Base-by-base conservation (phyloP, 2,888 invertebrate species). In the Fragum whitleyi region DNA sequence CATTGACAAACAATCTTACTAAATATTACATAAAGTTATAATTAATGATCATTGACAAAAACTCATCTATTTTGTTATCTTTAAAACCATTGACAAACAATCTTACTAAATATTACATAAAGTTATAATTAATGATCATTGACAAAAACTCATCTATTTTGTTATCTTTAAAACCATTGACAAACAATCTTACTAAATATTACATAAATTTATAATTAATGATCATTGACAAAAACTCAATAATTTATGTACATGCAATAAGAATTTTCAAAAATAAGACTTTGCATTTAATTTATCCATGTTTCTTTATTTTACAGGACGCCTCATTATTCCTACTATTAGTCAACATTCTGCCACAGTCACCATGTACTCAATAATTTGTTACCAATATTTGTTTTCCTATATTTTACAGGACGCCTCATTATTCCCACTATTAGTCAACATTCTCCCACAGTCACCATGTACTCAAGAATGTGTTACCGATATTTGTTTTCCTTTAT, bases 381-480 rank as follows among this genome's bases (percentile, higher is more conserved):
- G 96, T 98, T 19, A 96, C 97, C 0, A 96, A 96, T n/a, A n/a
- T n/a, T n/a, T n/a, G n/a, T n/a, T n/a, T n/a, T n/a, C n/a, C 39
- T 39, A 39, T 39, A 6, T 39, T 39, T 39, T 39, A 39, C 39
- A 39, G 39, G 39, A 39, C 91, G 95, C 96, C 84, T 95, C 95
- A 80, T 95, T 97, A 47, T 95, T 97, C 55, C 95, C 96, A 26
- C 96, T 96, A 91, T 94, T 98, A 68, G 95, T 97, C 90, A 95
- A 95, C 94, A 95, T 96, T 14, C 95, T 96, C 32, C 96, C 96
- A 61, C 96, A 96, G 79, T 96, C 96, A 1, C 95, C 96, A 53
- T 96, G 95, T 82, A 96, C 97, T 74, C 97, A 97, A 92, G 96
- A 97, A 29, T 97, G 97, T 93, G 96, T 98, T 19, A 96, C 97